phyloP scores from a whole-genome alignment of 1,140 invertebrate genomes.

The Lerema accius region DNA sequence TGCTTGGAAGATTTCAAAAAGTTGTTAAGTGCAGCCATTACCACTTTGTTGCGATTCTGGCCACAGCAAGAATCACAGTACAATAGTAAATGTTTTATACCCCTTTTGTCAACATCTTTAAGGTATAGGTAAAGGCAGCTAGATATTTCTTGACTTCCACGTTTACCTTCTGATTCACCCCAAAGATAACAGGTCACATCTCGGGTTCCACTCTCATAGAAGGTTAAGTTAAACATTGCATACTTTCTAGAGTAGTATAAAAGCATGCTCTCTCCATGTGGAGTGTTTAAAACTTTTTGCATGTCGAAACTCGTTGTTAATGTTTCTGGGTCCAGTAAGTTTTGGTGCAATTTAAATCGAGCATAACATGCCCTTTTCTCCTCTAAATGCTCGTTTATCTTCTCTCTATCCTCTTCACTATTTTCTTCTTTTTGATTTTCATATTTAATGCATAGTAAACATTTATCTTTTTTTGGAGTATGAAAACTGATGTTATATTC shows the following conservation, averaged over 20 bases:
- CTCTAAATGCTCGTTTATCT: constrained; percentile 19
- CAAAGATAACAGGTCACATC: constrained; percentile 60
- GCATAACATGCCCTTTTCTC: constrained; percentile 25
- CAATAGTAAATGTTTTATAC: not conserved
- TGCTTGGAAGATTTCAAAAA: not conserved
- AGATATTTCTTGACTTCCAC: constrained; percentile 62
- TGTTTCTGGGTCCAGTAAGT: too few species aligned
- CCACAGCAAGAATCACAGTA: constrained; percentile 1
- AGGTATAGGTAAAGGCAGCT: constrained; percentile 32
- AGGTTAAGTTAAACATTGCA: constrained; percentile 63
- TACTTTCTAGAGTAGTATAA: constrained; percentile 36
- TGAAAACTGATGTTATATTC: constrained; percentile 36
- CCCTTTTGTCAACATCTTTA: not conserved
- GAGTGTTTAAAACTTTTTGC: constrained; percentile 36
- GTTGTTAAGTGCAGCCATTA: not conserved
- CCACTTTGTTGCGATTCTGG: not conserved
- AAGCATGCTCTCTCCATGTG: constrained; percentile 22
- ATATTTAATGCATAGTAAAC: constrained; percentile 20
- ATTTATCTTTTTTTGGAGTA: constrained; percentile 40
- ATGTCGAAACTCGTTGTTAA: constrained; percentile 29
- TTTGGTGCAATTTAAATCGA: constrained; percentile 34
- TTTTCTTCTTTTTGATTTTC: constrained; percentile 21
- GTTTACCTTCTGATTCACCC: constrained; percentile 61
- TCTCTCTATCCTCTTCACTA: too few species aligned
- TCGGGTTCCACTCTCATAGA: constrained; percentile 51